Evolutionary conservation across 1,140 invertebrate species (phyloP).

Genomic region (Cotesia typhae): DNA sequence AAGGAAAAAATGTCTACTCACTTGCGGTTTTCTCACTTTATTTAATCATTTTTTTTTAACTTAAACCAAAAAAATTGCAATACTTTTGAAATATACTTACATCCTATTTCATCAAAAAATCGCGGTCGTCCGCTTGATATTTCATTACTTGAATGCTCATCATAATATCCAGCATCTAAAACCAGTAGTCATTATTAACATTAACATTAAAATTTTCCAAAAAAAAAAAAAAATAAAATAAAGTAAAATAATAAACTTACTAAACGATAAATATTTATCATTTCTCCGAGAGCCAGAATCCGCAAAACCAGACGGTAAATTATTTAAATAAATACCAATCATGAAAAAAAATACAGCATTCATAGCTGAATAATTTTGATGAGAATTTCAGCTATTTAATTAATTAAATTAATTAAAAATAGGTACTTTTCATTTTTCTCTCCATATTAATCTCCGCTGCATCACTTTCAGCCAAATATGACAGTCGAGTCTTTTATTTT

Average conservation of each 20-base stretch:
- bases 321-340: slow-evolving; percentile 39
- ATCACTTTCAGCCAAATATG: no score
- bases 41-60: no score
- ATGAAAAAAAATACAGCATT: slow-evolving; percentile 25
- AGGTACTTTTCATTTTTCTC: no score
- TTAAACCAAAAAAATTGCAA: background rate
- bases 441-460: no score
- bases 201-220: no score
- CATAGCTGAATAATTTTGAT: slow-evolving; percentile 7
- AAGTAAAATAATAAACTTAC: slow-evolving; percentile 42
- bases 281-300: slow-evolving; percentile 47
- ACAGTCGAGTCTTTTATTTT: no score
- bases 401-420: no score
- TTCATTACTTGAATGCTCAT: slow-evolving; percentile 45
- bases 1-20: no score
- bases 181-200: slow-evolving; percentile 10
- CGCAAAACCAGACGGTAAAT: slow-evolving; percentile 23
- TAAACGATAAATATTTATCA: slow-evolving; percentile 52
- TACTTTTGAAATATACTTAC: slow-evolving; percentile 62
- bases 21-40: no score
- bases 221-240: no score
- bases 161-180: slow-evolving; percentile 35
- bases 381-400: no score
- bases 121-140: slow-evolving; percentile 55
- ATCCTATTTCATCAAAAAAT: slow-evolving; percentile 69